phyloP scores from a whole-genome alignment of 2,888 invertebrate species.

The Cephus runcator region DNA sequence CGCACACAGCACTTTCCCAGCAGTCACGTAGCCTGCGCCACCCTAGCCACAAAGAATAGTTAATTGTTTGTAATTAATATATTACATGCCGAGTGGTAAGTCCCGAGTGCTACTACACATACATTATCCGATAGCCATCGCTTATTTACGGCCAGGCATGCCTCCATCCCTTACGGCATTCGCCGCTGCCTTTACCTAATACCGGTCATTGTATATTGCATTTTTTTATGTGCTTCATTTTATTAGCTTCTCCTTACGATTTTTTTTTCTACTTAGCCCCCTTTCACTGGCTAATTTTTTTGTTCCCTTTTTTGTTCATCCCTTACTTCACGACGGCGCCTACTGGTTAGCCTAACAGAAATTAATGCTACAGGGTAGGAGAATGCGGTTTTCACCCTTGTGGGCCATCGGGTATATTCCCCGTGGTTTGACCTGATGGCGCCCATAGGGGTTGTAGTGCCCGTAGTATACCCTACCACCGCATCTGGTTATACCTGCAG shows the following conservation, averaged over 20 bases:
- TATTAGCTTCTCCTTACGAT: not conserved
- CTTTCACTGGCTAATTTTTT: not conserved
- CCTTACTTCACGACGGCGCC: not conserved
- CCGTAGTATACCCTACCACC: not conserved
- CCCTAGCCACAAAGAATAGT: conserved; percentile 42
- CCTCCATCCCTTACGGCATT: not conserved
- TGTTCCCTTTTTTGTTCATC: not conserved
- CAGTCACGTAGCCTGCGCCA: conserved; percentile 16
- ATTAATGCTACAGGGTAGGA: not conserved
- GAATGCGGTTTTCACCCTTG: not conserved
- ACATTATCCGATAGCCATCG: conserved; percentile 53
- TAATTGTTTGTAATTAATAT: conserved; percentile 62
- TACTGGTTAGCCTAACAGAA: not conserved
- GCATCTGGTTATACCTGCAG: not conserved
- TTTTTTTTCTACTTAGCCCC: not conserved
- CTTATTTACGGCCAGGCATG: conserved; percentile 37
- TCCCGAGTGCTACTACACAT: conserved; percentile 34
- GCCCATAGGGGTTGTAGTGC: not conserved
- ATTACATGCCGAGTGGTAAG: conserved; percentile 53
- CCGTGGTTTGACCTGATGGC: not conserved
- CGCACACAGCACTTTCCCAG: not conserved
- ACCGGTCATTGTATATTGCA: not conserved
- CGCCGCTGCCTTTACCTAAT: not conserved
- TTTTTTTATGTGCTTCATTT: not conserved
- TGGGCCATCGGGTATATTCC: not conserved